Conservation (phyloP, 2,797 vertebrate species). For the Sarcoramphus papa region DNA sequence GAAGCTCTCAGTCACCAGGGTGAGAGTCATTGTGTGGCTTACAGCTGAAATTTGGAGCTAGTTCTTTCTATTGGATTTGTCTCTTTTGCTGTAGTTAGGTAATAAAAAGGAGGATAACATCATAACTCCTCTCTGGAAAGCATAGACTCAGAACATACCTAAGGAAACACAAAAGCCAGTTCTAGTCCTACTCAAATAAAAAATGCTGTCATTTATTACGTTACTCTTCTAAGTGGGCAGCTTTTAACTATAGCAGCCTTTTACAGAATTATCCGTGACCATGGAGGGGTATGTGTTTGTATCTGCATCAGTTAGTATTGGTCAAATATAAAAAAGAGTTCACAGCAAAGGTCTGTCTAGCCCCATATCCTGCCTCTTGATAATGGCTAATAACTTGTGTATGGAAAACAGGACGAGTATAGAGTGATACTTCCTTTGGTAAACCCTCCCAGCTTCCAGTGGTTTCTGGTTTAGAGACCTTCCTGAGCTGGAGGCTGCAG, state of each 20-base stretch:
- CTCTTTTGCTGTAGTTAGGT: not conserved
- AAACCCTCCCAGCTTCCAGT: conserved; percentile 30
- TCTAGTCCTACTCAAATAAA: not conserved
- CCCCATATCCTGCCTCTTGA: conserved; percentile 44
- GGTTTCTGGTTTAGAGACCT: conserved; percentile 42
- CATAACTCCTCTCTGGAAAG: not conserved
- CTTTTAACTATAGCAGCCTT: not conserved
- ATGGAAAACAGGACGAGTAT: conserved; percentile 25
- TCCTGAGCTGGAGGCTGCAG: conserved; percentile 44
- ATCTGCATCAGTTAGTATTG: not conserved
- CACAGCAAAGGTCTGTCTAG: conserved; percentile 9
- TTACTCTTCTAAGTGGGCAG: not conserved
- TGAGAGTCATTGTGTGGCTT: not conserved
- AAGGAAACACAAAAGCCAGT: not conserved
- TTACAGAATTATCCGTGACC: not conserved
- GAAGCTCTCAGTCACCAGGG: not conserved
- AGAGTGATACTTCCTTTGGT: conserved; percentile 47
- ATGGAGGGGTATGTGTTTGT: not conserved
- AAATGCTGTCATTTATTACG: not conserved
- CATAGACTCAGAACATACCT: not conserved
- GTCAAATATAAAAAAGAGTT: not conserved
- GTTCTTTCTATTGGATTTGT: not conserved
- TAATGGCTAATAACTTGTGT: conserved; percentile 29
- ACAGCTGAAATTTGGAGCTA: not conserved
- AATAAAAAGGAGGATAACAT: not conserved